phyloP scores from a whole-genome alignment of 2,888 invertebrate species.

The Synanthedon formicaeformis region DNA sequence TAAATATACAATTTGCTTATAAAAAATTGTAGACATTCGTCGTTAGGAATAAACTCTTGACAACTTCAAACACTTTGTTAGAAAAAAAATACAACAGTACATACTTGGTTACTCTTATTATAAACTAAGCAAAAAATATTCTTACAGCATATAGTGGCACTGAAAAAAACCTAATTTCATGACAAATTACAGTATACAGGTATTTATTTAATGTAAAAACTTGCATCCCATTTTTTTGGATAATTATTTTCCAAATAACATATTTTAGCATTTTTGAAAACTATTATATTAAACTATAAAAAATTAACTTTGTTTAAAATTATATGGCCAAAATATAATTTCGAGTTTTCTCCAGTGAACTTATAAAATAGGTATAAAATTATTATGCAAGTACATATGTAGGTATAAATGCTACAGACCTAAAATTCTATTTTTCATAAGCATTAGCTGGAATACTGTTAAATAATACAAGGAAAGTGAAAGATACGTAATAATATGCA shows the following conservation, averaged over 20 bases:
- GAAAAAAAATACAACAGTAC: constrained; percentile 29
- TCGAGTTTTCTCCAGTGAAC: constrained; percentile 10
- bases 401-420: background rate
- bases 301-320: constrained; percentile 4
- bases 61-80: constrained; percentile 10
- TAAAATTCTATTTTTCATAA: background rate
- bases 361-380: constrained; percentile 6
- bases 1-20: constrained; percentile 36
- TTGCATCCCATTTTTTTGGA: too few relatives aligned
- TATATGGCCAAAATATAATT: constrained; percentile 18
- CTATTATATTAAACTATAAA: background rate
- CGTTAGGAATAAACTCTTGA: constrained; percentile 8
- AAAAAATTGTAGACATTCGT: constrained; percentile 4
- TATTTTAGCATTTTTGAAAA: constrained; percentile 1
- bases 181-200: too few relatives aligned
- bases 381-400: background rate
- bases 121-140: constrained; percentile 33
- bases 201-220: too few relatives aligned
- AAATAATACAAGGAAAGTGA: constrained; percentile 8
- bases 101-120: constrained; percentile 32
- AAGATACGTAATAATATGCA: constrained; percentile 9
- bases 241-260: too few relatives aligned
- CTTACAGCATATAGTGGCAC: constrained; percentile 39
- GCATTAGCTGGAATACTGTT: background rate
- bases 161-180: constrained; percentile 17